Percentiles rank a stretch among this genome's conserved stretches.
phyloP scores from a whole-genome alignment of 2,113 vertebrate genomes.

The Edolisoma coerulescens region DNA sequence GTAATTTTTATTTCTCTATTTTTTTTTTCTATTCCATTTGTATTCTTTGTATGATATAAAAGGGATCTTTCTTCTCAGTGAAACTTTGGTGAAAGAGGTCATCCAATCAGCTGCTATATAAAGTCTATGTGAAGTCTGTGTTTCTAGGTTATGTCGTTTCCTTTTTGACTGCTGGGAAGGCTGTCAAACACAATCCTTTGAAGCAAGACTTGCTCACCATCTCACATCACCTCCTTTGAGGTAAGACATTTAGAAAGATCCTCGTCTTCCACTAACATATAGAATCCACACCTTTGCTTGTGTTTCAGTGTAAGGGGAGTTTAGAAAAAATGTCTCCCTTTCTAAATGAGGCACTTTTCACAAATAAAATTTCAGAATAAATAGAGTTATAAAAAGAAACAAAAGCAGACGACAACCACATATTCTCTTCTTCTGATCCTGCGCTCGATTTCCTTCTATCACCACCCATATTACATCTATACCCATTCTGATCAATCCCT shows the following conservation, averaged over 20 bases:
- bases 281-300: background rate
- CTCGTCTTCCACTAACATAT: background rate
- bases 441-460: background rate
- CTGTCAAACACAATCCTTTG: background rate
- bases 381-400: background rate
- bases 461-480: background rate
- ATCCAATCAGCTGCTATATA: background rate
- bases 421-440: background rate
- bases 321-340: background rate
- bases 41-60: background rate
- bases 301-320: background rate
- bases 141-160: background rate
- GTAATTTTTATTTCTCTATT: background rate
- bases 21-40: background rate
- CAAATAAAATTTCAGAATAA: background rate
- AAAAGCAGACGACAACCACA: background rate
- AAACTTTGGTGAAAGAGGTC: slow-evolving; percentile 1
- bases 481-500: background rate
- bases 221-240: background rate
- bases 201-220: background rate
- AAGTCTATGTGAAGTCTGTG: background rate
- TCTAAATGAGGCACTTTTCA: background rate
- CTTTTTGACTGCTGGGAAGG: slow-evolving; percentile 1
- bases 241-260: background rate
- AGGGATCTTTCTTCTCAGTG: background rate